A percentile compares a stretch with the other conserved stretches of the same genome.
Evolutionary conservation across 92 coral and sea anemone species (phyloP).

Genomic region (Metridium senile): DNA sequence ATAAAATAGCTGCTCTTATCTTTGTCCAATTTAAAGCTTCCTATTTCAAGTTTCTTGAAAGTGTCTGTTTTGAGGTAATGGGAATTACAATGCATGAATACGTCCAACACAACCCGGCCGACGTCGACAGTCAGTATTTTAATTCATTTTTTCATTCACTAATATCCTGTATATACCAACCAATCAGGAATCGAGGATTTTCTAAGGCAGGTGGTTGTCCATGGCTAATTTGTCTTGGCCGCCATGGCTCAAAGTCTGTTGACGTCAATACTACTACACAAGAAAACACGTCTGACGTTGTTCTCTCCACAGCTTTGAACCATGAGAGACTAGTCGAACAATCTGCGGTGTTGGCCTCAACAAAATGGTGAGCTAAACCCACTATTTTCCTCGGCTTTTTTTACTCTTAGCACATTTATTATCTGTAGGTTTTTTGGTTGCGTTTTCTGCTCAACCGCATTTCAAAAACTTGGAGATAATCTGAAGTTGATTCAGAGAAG

Average conservation of each 20-base stretch:
- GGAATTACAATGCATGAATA: not conserved
- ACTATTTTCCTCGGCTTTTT: not conserved
- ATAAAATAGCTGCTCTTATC: not conserved
- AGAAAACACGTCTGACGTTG: not conserved
- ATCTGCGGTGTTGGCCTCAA: not conserved
- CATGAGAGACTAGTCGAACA: slow-evolving; percentile 3
- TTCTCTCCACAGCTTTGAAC: not conserved
- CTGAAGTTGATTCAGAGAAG: too few relatives aligned
- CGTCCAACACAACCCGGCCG: not conserved
- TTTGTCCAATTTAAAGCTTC: not conserved
- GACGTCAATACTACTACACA: not conserved
- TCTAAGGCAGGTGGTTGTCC: slow-evolving; percentile 9
- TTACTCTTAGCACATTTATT: not conserved
- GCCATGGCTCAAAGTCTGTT: slow-evolving; percentile 3
- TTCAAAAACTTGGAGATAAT: slow-evolving; percentile 15
- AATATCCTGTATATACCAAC: not conserved
- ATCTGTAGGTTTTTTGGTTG: not conserved
- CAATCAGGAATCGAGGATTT: slow-evolving; percentile 17
- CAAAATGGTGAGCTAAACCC: slow-evolving; percentile 8
- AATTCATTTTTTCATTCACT: slow-evolving; percentile 7
- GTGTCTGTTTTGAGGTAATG: not conserved
- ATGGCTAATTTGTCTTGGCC: slow-evolving; percentile 20
- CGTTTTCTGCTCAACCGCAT: slow-evolving; percentile 4
- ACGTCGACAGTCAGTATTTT: not conserved
- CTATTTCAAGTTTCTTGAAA: not conserved